These are phyloP conservation scores for Ophonus ardosiacus DNA, from an alignment of 2,888 invertebrate species.

Conservation along the genomic window DNA sequence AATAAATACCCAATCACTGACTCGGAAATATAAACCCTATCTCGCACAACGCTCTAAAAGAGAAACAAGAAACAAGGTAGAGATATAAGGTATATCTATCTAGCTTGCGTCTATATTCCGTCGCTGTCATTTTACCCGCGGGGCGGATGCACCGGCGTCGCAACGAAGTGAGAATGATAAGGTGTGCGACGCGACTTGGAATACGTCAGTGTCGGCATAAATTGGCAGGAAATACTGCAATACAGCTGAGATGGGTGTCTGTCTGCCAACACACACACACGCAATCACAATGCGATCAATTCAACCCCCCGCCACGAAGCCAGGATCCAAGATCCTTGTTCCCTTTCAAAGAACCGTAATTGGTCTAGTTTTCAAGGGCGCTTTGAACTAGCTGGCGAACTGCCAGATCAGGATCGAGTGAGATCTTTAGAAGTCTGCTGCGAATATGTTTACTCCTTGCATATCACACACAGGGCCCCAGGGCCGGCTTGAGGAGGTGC, in stretches of 20 bases:
- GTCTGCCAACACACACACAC: constrained; percentile 32
- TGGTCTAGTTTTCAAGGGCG: constrained; percentile 59
- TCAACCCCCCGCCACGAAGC: constrained; percentile 43
- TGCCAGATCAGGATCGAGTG: constrained; percentile 21
- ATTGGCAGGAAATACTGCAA: constrained; percentile 52
- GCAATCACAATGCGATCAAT: constrained; percentile 59
- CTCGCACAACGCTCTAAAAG: no score
- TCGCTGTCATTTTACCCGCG: not conserved
- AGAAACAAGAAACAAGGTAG: no score
- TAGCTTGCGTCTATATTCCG: not conserved
- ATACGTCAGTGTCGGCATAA: constrained; percentile 52
- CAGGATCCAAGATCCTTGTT: not conserved
- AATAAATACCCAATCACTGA: no score
- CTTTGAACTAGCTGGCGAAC: constrained; percentile 25
- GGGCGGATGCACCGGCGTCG: not conserved
- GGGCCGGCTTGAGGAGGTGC: no score
- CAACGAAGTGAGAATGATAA: constrained; percentile 26
- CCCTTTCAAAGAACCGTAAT: constrained; percentile 51
- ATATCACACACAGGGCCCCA: not conserved
- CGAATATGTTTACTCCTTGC: constrained; percentile 44
- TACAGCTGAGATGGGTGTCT: constrained; percentile 40
- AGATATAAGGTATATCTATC: no score
- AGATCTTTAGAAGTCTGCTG: constrained; percentile 9
- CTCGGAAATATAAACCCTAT: no score
- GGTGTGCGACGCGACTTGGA: not conserved